Evolutionary conservation across 2,113 vertebrate genomes (phyloP).

Genomic region (Gymnobelideus leadbeateri): DNA sequence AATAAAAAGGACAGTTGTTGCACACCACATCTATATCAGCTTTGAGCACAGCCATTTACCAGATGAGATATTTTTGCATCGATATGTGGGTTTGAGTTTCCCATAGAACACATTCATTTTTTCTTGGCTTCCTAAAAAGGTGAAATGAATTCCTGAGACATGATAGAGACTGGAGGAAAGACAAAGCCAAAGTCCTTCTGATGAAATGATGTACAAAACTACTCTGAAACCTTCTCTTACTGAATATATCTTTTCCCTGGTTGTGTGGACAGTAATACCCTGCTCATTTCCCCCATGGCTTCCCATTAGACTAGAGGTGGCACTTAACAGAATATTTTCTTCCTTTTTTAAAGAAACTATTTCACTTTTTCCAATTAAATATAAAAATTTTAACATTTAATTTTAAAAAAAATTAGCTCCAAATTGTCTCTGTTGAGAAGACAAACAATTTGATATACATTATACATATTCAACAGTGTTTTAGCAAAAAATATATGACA

Average conservation of each 20-base stretch:
- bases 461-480: not conserved
- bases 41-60: not conserved
- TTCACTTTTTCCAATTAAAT: not conserved
- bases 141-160: constrained; percentile 1
- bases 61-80: not conserved
- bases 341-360: not conserved
- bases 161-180: not conserved
- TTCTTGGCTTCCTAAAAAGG: not conserved
- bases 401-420: not conserved
- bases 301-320: not conserved
- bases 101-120: not conserved
- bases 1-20: not conserved
- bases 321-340: not conserved
- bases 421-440: not conserved
- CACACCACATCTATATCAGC: not conserved
- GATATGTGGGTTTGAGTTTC: not conserved
- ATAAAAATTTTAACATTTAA: not conserved
- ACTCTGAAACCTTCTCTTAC: not conserved
- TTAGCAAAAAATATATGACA: constrained; percentile 17
- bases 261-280: not conserved
- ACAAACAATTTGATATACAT: not conserved
- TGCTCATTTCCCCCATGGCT: not conserved
- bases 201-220: not conserved
- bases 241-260: not conserved
- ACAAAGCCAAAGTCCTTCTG: not conserved